These are phyloP conservation scores for Aporophyla lueneburgensis DNA, from an alignment of 2,888 invertebrate genomes.

Conservation along the genomic window DNA sequence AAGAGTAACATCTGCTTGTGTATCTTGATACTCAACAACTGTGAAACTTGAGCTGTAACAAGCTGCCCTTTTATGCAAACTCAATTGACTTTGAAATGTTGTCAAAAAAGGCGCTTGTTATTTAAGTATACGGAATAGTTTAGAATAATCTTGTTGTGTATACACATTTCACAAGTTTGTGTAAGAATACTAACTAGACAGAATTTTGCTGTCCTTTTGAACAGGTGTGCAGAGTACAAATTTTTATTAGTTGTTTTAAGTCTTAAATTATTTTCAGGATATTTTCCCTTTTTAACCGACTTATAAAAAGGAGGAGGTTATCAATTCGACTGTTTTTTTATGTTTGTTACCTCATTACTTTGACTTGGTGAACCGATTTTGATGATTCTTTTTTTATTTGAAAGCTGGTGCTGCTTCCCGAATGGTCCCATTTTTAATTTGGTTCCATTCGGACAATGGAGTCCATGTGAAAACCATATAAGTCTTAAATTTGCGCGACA, in stretches of 20 bases:
- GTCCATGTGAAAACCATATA: no score
- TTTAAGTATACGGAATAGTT: constrained; percentile 32
- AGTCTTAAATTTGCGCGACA: no score
- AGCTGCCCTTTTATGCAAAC: constrained; percentile 33
- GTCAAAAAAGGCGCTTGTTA: constrained; percentile 15
- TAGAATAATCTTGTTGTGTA: constrained; percentile 16
- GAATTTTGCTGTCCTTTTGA: background rate
- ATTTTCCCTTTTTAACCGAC: no score
- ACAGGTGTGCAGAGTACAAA: background rate
- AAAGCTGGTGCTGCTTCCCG: no score
- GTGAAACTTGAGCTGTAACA: constrained; percentile 31
- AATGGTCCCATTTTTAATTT: no score
- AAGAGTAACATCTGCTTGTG: constrained; percentile 40
- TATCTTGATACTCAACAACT: background rate
- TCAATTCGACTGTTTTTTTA: no score
- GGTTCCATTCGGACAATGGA: no score
- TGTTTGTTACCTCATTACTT: no score
- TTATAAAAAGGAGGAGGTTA: no score
- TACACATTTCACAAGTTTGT: constrained; percentile 21
- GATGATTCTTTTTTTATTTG: no score
- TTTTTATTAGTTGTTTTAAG: background rate
- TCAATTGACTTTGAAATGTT: constrained; percentile 27
- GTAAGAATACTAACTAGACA: background rate
- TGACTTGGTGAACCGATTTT: no score
- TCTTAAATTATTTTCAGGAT: background rate